These are phyloP conservation scores for Pitangus sulphuratus DNA, from an alignment of 2,797 vertebrate genomes.

Conservation along the genomic window DNA sequence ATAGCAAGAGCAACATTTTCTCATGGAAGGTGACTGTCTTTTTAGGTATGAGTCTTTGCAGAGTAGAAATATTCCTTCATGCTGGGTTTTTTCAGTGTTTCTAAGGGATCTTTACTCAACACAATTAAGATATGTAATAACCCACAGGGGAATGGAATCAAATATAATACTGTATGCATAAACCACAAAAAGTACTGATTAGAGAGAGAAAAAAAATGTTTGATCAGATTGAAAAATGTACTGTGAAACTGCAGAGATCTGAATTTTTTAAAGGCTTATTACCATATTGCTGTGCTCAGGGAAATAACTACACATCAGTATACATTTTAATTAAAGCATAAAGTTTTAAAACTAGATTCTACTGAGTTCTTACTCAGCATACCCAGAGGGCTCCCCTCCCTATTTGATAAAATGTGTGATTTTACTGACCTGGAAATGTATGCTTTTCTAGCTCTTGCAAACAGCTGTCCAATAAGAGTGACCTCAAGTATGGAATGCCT, in stretches of 20 bases:
- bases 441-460: neutral
- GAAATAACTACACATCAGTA: conserved; percentile 53
- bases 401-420: conserved; percentile 24
- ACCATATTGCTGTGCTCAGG: conserved; percentile 65
- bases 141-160: conserved; percentile 55
- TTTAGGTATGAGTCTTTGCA: neutral
- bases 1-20: neutral
- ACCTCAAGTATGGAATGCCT: neutral
- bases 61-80: neutral
- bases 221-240: conserved; percentile 54
- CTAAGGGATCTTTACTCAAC: conserved; percentile 37
- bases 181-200: conserved; percentile 67
- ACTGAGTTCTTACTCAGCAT: conserved; percentile 66
- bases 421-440: conserved; percentile 39
- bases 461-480: neutral
- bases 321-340: conserved; percentile 72
- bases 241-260: conserved; percentile 48
- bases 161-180: conserved; percentile 50
- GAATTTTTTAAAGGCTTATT: conserved; percentile 64
- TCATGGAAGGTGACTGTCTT: neutral
- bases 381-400: conserved; percentile 5
- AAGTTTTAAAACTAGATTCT: conserved; percentile 54
- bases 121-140: conserved; percentile 43
- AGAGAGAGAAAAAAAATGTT: conserved; percentile 17
- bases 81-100: neutral